Base-by-base conservation (phyloP, 2,113 vertebrate species). In the Gymnocephalus cernua region DNA sequence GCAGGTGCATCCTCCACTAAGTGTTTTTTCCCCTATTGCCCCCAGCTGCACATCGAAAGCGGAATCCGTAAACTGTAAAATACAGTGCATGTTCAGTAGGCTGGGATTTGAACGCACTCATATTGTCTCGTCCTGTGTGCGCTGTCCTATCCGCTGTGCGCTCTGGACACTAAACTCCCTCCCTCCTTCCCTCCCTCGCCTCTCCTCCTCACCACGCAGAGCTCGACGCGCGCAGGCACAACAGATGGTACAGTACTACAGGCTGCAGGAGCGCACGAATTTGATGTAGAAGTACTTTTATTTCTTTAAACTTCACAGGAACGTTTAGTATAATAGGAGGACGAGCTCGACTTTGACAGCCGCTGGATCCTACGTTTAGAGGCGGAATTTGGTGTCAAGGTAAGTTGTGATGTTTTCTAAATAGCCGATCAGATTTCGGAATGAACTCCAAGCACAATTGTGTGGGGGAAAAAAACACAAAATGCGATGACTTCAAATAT, bases 231-330 rank as follows among this genome's bases (percentile, higher is more conserved):
- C 86, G 23, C 83, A 53, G 63, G 86, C 92, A 91, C 93, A 88
- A 89, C 90, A 90, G 90, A 93, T 91, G 91, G 89, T 89, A 66
- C 86, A 80, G 58, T 85, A 86, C 90, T 79, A 74, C 79, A 53
- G 69, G 62, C 80, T 72, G 87, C 76, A 90, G 86, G 80, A 91
- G 91, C 87, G 86, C 80, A 72, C 58, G 61, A 79, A 86, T 89
- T 68, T 63, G n/a, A 74, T 50, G 79, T 32, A 68, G 21, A 89
- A 88, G 63, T 84, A 90, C 86, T 89, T 83, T 80, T 29, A 78
- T 88, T 70, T 18, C 65, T 56, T 57, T 14, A 62, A 91, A 92
- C 83, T 86, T 88, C 73, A 66, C 70, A 47, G 84, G 48, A 63
- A 29, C 80, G 77, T 56, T 59, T 27, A 66, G 73, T 56, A 0